A percentile compares a stretch with the other conserved stretches of the same genome.
Evolutionary conservation across 2,113 vertebrate genomes (phyloP).

Genomic region (Catharus minimus): DNA sequence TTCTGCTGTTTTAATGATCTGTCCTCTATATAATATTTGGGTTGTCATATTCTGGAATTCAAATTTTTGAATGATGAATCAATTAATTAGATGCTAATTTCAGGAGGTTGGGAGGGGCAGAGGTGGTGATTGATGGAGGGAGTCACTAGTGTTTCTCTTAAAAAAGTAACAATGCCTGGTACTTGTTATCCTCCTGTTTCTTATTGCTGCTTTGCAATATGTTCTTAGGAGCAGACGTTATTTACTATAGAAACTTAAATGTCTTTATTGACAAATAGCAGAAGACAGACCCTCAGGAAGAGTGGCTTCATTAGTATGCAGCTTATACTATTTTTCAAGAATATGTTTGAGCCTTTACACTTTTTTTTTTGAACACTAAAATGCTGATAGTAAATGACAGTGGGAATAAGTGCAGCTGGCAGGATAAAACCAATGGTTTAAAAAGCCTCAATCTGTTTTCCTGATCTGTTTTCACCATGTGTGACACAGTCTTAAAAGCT

Average conservation of each 20-base stretch:
- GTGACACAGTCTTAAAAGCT: conserved; percentile 25
- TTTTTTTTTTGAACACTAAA: conserved; percentile 27
- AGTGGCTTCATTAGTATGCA: conserved; percentile 49
- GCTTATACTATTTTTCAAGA: conserved; percentile 39
- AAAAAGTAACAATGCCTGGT: conserved; percentile 31
- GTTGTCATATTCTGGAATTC: background rate
- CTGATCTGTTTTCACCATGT: conserved; percentile 50
- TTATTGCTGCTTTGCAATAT: conserved; percentile 8
- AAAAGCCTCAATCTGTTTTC: conserved; percentile 64
- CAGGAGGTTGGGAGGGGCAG: background rate
- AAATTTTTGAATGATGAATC: background rate
- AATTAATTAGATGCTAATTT: conserved; percentile 3
- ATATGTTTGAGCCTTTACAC: conserved; percentile 37
- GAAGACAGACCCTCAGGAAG: conserved; percentile 55
- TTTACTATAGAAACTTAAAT: conserved; percentile 48
- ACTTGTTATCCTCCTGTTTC: conserved; percentile 23
- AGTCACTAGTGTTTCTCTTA: background rate
- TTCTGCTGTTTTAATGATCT: background rate
- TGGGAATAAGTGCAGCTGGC: conserved; percentile 52
- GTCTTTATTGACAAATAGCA: conserved; percentile 61
- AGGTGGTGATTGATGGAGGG: background rate
- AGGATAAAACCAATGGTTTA: conserved; percentile 50
- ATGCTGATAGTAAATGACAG: conserved; percentile 57
- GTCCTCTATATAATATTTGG: background rate
- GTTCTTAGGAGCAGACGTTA: conserved; percentile 47